phyloP scores from a whole-genome alignment of 2,797 vertebrate genomes.

The Prunella strophiata region DNA sequence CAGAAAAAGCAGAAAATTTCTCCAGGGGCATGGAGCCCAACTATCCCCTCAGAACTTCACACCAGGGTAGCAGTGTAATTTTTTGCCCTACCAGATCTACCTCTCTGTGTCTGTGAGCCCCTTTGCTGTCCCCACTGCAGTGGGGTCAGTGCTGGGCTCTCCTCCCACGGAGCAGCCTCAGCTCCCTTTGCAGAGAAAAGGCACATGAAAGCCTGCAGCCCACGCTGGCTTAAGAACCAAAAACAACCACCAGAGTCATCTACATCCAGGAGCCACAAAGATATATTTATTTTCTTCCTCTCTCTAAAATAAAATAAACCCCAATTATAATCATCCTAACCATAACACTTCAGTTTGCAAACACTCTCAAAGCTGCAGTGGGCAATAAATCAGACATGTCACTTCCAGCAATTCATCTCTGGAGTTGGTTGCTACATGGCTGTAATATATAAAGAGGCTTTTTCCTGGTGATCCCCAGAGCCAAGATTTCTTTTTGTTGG shows the following conservation, averaged over 20 bases:
- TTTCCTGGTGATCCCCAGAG: background rate
- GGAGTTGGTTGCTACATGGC: background rate
- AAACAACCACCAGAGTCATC: background rate
- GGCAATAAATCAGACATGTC: background rate
- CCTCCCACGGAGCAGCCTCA: background rate
- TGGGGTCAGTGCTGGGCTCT: background rate
- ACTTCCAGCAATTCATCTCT: background rate
- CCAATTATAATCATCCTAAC: background rate
- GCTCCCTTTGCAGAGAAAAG: background rate
- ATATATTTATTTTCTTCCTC: background rate
- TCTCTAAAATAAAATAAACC: background rate
- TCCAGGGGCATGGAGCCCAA: background rate
- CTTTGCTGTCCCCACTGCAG: background rate
- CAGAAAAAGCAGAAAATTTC: background rate
- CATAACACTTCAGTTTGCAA: conserved; percentile 10
- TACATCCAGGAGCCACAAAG: background rate
- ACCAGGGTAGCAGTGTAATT: no score
- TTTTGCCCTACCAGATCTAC: background rate
- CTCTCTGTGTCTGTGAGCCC: background rate
- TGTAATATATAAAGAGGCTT: background rate
- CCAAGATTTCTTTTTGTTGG: background rate
- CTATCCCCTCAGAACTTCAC: background rate
- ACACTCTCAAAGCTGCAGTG: background rate
- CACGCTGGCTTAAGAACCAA: background rate
- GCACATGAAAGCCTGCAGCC: background rate